Percentiles rank a stretch among this genome's conserved stretches.
Conservation (phyloP, 1,140 invertebrate species). For the Gonioctena quinquepunctata region DNA sequence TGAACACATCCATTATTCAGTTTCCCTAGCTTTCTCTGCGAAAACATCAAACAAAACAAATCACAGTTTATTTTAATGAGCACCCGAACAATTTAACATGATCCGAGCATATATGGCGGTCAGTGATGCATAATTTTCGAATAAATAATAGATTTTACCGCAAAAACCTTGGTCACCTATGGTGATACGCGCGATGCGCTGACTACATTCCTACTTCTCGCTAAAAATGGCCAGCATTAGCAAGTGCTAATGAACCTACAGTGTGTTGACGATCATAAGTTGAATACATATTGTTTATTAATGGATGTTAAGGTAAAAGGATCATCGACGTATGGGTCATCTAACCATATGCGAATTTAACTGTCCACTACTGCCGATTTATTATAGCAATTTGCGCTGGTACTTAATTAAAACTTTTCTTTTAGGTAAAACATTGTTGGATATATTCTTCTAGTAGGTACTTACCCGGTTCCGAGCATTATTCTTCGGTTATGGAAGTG, state of each 20-base stretch:
- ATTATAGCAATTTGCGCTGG: conserved; percentile 11
- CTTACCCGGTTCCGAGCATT: background rate
- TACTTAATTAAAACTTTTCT: conserved; percentile 22
- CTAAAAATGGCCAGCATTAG: conserved; percentile 22
- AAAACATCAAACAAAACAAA: too few species aligned
- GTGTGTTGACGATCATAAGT: conserved; percentile 18
- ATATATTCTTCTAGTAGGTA: background rate
- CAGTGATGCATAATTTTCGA: background rate
- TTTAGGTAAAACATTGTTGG: conserved; percentile 14
- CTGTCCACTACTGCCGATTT: conserved; percentile 16
- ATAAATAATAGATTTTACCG: conserved; percentile 7
- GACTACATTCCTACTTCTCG: conserved; percentile 3
- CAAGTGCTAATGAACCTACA: conserved; percentile 17
- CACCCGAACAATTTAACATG: background rate
- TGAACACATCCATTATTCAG: background rate
- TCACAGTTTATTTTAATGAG: background rate
- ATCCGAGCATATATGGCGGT: background rate
- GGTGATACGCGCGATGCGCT: conserved; percentile 5
- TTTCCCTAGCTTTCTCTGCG: background rate
- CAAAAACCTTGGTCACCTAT: background rate
- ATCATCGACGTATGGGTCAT: conserved; percentile 8
- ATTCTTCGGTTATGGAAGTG: conserved; percentile 9
- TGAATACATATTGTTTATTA: conserved; percentile 24
- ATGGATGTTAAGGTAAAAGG: conserved; percentile 21
- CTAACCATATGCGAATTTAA: conserved; percentile 17